phyloP scores from a whole-genome alignment of 2,888 invertebrate species.

The Nomada lathburiana region DNA sequence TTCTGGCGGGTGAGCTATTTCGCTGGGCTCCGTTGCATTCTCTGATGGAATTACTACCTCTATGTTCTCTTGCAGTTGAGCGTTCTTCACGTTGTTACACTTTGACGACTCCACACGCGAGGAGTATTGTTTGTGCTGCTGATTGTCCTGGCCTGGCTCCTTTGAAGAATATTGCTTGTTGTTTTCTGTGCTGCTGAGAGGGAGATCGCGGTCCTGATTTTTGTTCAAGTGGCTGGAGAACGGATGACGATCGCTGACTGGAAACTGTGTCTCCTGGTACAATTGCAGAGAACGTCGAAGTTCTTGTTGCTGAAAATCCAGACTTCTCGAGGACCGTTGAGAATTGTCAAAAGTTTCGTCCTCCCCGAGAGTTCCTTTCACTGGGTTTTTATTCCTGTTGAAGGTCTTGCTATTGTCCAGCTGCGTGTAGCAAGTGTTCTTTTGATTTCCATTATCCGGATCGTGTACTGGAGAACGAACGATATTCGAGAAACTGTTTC shows the following conservation, averaged over 20 bases:
- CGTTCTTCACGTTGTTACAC: conserved; percentile 68
- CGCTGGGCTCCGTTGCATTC: conserved; percentile 80
- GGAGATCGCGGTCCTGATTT: conserved; percentile 40
- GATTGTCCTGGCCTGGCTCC: conserved; percentile 63
- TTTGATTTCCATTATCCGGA: conserved; percentile 72
- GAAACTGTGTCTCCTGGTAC: conserved; percentile 63
- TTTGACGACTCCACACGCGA: conserved; percentile 69
- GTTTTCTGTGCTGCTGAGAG: conserved; percentile 44
- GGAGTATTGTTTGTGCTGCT: conserved; percentile 72
- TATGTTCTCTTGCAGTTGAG: conserved; percentile 68
- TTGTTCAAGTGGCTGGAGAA: conserved; percentile 61
- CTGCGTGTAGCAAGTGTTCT: conserved; percentile 63
- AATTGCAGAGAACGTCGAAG: conserved; percentile 57
- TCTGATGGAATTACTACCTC: conserved; percentile 80
- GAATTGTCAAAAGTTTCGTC: conserved; percentile 67
- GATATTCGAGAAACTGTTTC: conserved; percentile 43
- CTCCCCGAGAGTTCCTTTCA: conserved; percentile 41
- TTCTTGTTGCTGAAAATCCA: conserved; percentile 57
- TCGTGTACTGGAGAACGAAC: conserved; percentile 46
- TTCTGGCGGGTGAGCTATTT: conserved; percentile 80
- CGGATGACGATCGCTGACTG: conserved; percentile 64
- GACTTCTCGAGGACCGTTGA: conserved; percentile 51
- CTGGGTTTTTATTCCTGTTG: conserved; percentile 69
- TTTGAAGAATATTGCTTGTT: conserved; percentile 69
- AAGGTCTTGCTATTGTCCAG: conserved; percentile 72